phyloP scores from a whole-genome alignment of 2,113 vertebrate species.

The Caranx melampygus region DNA sequence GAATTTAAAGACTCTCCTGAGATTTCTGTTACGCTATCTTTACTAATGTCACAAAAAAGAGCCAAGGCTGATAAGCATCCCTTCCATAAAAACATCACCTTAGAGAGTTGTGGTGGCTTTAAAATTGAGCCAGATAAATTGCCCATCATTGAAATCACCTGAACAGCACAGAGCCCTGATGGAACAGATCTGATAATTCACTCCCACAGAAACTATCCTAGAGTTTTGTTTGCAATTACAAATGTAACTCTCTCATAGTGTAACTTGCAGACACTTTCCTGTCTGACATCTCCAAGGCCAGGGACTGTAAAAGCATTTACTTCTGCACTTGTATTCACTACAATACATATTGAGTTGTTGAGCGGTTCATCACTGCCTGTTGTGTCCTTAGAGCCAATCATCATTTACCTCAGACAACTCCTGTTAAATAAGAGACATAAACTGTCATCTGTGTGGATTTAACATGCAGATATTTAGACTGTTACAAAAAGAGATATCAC shows the following conservation, averaged over 20 bases:
- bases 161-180: background rate
- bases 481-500: slow-evolving; percentile 25
- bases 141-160: background rate
- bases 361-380: background rate
- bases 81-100: background rate
- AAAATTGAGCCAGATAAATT: background rate
- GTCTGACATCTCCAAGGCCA: background rate
- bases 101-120: background rate
- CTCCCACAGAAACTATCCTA: background rate
- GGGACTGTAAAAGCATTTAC: background rate
- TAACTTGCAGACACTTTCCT: background rate
- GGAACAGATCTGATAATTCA: background rate
- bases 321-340: background rate
- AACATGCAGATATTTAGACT: slow-evolving; percentile 22
- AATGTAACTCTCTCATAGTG: background rate
- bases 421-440: background rate
- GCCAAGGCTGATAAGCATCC: background rate
- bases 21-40: background rate
- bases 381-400: slow-evolving; percentile 3
- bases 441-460: slow-evolving; percentile 2
- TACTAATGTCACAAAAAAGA: background rate
- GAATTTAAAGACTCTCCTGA: background rate
- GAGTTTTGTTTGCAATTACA: background rate
- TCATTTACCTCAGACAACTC: background rate
- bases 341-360: background rate